A percentile compares a stretch with the other conserved stretches of the same genome.
phyloP scores from a whole-genome alignment of 2,113 vertebrate species.

The Sus scrofa region T2T-Sscrofa CM000816.6:101098501-101099000 shows the following conservation, averaged over 20 bases:
- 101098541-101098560: neutral
- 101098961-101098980: neutral
- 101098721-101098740: neutral
- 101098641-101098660: neutral
- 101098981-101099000: slow-evolving; percentile 49
- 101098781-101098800: neutral
- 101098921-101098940: neutral
- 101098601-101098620: neutral
- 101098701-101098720: slow-evolving; percentile 17
- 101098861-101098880: neutral
- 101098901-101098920: slow-evolving; percentile 36
- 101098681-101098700: neutral
- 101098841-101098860: slow-evolving; percentile 33
- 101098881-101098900: neutral
- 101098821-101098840: neutral
- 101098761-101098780: too few relatives aligned
- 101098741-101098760: neutral
- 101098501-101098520: neutral
- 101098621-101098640: neutral
- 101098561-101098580: neutral
- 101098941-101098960: neutral
- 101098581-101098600: neutral
- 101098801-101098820: neutral
- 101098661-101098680: slow-evolving; percentile 43
- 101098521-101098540: neutral